Evolutionary conservation across 1,140 invertebrate genomes (phyloP).

Genomic region (Pseudomyrmex concolor): DNA sequence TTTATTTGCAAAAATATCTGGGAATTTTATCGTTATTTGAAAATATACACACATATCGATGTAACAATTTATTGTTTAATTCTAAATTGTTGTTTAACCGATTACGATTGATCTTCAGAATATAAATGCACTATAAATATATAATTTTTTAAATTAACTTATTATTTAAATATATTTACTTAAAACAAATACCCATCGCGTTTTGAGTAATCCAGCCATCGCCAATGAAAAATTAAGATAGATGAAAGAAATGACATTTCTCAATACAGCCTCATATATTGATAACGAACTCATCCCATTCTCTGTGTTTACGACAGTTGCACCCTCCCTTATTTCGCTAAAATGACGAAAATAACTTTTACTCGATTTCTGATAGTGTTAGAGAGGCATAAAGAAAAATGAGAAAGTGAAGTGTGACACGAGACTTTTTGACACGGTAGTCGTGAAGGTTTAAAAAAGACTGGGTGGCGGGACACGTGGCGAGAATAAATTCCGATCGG

Average conservation of each 20-base stretch:
- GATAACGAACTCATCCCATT: neutral
- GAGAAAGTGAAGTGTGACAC: slow-evolving; percentile 54
- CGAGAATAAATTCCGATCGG: slow-evolving; percentile 68
- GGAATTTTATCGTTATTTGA: slow-evolving; percentile 1
- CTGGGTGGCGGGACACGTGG: slow-evolving; percentile 60
- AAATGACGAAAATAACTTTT: neutral
- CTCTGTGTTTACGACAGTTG: neutral
- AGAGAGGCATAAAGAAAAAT: slow-evolving; percentile 24
- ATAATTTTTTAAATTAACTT: too few species aligned
- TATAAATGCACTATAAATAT: too few species aligned
- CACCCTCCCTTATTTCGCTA: slow-evolving; percentile 1
- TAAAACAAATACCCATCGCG: too few species aligned
- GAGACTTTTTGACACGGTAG: slow-evolving; percentile 65
- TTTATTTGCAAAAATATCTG: neutral
- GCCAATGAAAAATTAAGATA: too few species aligned
- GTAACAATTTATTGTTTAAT: neutral
- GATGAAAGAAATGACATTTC: too few species aligned
- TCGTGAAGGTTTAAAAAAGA: slow-evolving; percentile 56
- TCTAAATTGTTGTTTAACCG: too few species aligned
- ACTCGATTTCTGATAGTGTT: slow-evolving; percentile 14
- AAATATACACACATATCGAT: neutral
- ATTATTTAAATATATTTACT: too few species aligned
- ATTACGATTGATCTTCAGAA: too few species aligned
- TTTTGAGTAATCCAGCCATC: too few species aligned
- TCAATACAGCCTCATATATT: neutral